Conservation (phyloP, 2,113 vertebrate species). For the Melanostigma gelatinosum region DNA sequence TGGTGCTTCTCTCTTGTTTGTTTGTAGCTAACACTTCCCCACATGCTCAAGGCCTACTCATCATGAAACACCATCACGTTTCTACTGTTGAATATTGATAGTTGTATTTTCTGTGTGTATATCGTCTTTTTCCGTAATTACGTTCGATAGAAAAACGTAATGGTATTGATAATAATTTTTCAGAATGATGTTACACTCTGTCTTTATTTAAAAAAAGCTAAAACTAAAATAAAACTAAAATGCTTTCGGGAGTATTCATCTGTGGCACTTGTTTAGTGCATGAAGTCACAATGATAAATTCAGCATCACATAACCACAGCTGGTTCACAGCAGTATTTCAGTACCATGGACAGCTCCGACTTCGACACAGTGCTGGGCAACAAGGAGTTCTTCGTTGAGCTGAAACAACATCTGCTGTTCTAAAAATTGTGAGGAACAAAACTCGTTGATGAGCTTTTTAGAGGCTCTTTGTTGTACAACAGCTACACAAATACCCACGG, state of each 20-base stretch:
- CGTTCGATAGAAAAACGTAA: not conserved
- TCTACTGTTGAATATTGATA: conserved; percentile 25
- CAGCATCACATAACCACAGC: not conserved
- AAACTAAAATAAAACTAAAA: not conserved
- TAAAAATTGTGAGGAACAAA: conserved; percentile 2
- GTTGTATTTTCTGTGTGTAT: not conserved
- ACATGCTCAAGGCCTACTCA: not conserved
- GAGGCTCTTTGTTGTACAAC: not conserved
- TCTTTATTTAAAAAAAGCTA: not conserved
- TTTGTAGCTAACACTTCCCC: conserved; percentile 4
- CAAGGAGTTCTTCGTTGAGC: conserved; percentile 17
- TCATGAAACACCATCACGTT: conserved; percentile 10
- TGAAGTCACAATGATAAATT: not conserved
- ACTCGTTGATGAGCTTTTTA: not conserved
- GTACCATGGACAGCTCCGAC: conserved; percentile 38
- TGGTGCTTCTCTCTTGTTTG: conserved; percentile 5
- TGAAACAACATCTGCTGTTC: not conserved
- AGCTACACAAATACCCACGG: too few species aligned
- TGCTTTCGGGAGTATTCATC: not conserved
- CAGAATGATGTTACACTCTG: not conserved
- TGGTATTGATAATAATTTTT: not conserved
- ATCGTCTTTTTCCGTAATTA: conserved; percentile 4
- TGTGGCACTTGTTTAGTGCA: not conserved
- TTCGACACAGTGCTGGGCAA: not conserved
- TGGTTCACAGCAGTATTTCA: conserved; percentile 21